Percentiles rank a stretch among this genome's conserved stretches.
Conservation (phyloP, 2,113 vertebrate genomes). For the Sminthopsis crassicaudata region DNA sequence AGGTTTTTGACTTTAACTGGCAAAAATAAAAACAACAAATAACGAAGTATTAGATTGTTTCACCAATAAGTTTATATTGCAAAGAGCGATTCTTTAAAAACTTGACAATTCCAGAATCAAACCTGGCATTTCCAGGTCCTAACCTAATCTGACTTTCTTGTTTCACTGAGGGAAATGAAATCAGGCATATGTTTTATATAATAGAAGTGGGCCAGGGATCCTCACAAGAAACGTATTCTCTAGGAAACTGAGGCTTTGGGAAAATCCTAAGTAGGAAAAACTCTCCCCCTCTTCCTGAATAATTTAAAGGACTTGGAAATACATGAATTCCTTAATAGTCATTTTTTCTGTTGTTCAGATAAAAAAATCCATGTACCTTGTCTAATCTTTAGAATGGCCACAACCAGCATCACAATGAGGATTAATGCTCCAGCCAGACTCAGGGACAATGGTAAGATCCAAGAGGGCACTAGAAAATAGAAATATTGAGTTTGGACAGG, state of each 20-base stretch:
- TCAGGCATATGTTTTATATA: not conserved
- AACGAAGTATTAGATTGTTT: constrained; percentile 39
- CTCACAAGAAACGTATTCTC: not conserved
- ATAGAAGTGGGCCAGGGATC: not conserved
- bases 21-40: constrained; percentile 42
- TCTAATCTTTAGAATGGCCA: not conserved
- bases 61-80: not conserved
- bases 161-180: not conserved
- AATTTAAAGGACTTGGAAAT: not conserved
- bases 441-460: constrained; percentile 72
- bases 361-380: constrained; percentile 64
- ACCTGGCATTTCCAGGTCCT: rapidly evolving
- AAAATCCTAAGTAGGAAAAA: not conserved
- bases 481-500: not conserved
- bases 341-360: not conserved
- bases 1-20: constrained; percentile 71
- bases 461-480: constrained; percentile 56
- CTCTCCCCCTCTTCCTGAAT: not conserved
- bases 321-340: not conserved
- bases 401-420: constrained; percentile 50
- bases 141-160: rapidly evolving
- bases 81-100: not conserved
- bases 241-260: not conserved
- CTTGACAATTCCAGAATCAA: not conserved
- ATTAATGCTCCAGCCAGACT: constrained; percentile 45